Evolutionary conservation across 2,888 invertebrate species (phyloP).

Genomic region (Synergus itoensis): DNA sequence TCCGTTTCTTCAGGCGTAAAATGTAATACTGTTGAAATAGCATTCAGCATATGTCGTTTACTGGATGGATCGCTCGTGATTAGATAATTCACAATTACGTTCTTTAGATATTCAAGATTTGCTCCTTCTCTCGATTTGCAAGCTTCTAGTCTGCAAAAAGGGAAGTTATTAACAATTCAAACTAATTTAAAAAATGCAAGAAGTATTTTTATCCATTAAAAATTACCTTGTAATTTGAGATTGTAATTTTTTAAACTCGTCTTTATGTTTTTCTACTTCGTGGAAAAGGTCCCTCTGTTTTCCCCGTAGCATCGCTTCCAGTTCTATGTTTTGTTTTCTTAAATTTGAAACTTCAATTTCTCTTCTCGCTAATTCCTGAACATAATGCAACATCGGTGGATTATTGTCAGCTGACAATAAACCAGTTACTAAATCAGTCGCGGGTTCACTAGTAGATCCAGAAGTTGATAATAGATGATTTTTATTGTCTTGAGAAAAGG

Average conservation of each 20-base stretch:
- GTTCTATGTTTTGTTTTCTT: slow-evolving; percentile 85
- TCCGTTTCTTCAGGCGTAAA: slow-evolving; percentile 87
- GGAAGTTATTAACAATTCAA: neutral
- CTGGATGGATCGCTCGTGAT: slow-evolving; percentile 85
- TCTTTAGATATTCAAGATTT: slow-evolving; percentile 93
- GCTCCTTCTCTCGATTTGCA: slow-evolving; percentile 90
- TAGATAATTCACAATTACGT: slow-evolving; percentile 91
- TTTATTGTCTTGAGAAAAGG: slow-evolving; percentile 55
- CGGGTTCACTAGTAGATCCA: slow-evolving; percentile 58
- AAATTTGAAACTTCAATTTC: slow-evolving; percentile 88
- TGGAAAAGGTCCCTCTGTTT: slow-evolving; percentile 72
- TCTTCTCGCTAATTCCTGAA: slow-evolving; percentile 89
- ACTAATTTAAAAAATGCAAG: neutral
- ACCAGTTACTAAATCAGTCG: slow-evolving; percentile 71
- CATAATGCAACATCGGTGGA: slow-evolving; percentile 89
- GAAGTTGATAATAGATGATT: slow-evolving; percentile 21
- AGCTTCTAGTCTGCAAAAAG: slow-evolving; percentile 82
- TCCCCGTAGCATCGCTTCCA: slow-evolving; percentile 75
- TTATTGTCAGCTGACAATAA: slow-evolving; percentile 81
- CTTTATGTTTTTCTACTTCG: slow-evolving; percentile 69
- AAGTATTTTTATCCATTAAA: neutral
- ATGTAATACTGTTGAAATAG: slow-evolving; percentile 91
- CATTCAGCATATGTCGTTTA: slow-evolving; percentile 91
- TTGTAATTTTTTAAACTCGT: slow-evolving; percentile 69
- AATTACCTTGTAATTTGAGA: slow-evolving; percentile 74